phyloP scores from a whole-genome alignment of 2,888 invertebrate species.

The Noctua janthina region DNA sequence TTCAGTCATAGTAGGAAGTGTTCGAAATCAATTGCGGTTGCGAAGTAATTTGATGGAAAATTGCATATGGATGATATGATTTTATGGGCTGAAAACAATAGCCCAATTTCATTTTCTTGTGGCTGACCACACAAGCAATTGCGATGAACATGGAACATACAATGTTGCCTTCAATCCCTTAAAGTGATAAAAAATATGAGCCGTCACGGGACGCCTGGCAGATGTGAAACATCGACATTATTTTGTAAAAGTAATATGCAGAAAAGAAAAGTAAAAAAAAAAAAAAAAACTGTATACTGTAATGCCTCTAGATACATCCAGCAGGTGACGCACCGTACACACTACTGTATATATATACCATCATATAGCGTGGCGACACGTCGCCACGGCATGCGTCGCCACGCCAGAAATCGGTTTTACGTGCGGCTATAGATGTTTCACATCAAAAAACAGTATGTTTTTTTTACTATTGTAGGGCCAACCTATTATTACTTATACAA shows the following conservation, averaged over 20 bases:
- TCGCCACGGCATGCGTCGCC: no score
- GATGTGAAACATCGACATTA: no score
- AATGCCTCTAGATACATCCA: no score
- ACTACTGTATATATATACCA: no score
- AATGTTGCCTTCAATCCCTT: neutral
- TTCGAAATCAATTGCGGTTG: constrained; percentile 62
- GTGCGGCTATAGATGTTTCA: no score
- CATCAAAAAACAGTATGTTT: neutral
- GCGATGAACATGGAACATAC: neutral
- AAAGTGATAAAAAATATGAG: neutral
- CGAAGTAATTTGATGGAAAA: constrained; percentile 38
- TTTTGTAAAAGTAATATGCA: no score
- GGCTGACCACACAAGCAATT: constrained; percentile 39
- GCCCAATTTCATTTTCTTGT: constrained; percentile 39
- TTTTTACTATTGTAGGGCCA: neutral
- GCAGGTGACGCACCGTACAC: no score
- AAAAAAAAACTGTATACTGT: no score
- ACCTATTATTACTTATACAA: neutral
- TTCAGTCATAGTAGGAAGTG: constrained; percentile 18
- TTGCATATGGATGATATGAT: constrained; percentile 21
- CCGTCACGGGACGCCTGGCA: no score
- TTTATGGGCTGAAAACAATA: constrained; percentile 37
- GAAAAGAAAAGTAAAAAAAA: no score
- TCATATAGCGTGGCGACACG: no score
- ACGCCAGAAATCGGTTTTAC: no score